Percentiles rank a stretch among this genome's conserved stretches.
These are phyloP conservation scores for Macrobrachium rosenbergii DNA, from an alignment of 1,140 invertebrate species.

Conservation along the genomic window DNA sequence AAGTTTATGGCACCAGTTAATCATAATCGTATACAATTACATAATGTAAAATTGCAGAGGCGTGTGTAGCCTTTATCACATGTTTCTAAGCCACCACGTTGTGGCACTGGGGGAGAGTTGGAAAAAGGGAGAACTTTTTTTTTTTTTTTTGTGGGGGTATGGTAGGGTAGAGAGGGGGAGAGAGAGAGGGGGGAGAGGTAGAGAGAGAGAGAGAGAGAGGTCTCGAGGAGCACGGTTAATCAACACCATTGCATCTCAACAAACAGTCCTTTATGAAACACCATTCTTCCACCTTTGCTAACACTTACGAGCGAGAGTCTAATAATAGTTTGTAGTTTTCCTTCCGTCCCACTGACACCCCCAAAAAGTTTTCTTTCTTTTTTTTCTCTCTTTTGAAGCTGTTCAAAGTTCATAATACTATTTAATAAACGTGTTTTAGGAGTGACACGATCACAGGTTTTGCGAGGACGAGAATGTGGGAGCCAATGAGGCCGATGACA, in stretches of 20 bases:
- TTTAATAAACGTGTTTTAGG: neutral
- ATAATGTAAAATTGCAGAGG: conserved; percentile 21
- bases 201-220: neutral
- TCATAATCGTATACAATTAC: conserved; percentile 36
- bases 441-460: conserved; percentile 27
- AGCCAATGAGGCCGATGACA: neutral
- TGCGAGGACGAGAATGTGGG: conserved; percentile 40
- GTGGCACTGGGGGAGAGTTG: neutral
- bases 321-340: too few relatives aligned
- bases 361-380: neutral
- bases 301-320: too few relatives aligned
- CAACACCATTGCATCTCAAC: too few relatives aligned
- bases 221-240: too few relatives aligned
- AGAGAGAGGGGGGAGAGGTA: neutral
- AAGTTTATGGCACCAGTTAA: conserved; percentile 41
- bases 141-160: neutral
- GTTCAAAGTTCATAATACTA: neutral
- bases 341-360: too few relatives aligned
- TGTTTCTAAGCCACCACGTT: conserved; percentile 8
- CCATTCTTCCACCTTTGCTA: too few relatives aligned
- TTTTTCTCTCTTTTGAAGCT: neutral
- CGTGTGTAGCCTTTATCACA: conserved; percentile 25
- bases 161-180: neutral
- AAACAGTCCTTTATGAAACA: too few relatives aligned
- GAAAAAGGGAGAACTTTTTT: neutral